Evolutionary conservation across 2,113 vertebrate species (phyloP).

Genomic region (Microtus montanus): DNA sequence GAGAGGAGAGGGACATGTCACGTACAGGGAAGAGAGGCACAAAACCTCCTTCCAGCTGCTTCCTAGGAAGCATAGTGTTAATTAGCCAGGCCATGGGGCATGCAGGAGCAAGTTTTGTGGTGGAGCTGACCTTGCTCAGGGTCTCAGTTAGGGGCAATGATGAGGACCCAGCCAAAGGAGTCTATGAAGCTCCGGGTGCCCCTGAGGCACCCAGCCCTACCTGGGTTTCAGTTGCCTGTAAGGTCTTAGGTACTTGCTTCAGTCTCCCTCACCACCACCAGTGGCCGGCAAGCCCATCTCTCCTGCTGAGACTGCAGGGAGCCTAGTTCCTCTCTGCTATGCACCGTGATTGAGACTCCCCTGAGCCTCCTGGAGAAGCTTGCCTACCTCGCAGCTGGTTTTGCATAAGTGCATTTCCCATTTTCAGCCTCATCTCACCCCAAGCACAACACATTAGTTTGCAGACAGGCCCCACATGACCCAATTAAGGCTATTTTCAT

Average conservation of each 20-base stretch:
- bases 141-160: no score
- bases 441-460: neutral
- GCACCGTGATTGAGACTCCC: neutral
- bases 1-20: no score
- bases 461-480: conserved; percentile 3
- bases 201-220: neutral
- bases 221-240: neutral
- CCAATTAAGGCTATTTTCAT: conserved; percentile 14
- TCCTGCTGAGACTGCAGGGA: neutral
- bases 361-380: neutral
- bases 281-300: neutral
- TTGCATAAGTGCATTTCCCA: conserved; percentile 38
- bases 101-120: no score
- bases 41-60: no score
- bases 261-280: neutral
- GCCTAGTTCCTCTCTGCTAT: no score
- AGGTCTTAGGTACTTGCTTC: neutral
- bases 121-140: no score
- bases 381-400: conserved; percentile 46
- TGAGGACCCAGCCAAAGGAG: no score
- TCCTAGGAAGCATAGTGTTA: no score
- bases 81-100: no score
- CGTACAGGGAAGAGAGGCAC: no score
- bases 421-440: conserved; percentile 62
- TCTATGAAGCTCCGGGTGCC: no score